Evolutionary conservation across 2,113 vertebrate genomes (phyloP).

Genomic region (Brachyhypopomus occidentalis): DNA sequence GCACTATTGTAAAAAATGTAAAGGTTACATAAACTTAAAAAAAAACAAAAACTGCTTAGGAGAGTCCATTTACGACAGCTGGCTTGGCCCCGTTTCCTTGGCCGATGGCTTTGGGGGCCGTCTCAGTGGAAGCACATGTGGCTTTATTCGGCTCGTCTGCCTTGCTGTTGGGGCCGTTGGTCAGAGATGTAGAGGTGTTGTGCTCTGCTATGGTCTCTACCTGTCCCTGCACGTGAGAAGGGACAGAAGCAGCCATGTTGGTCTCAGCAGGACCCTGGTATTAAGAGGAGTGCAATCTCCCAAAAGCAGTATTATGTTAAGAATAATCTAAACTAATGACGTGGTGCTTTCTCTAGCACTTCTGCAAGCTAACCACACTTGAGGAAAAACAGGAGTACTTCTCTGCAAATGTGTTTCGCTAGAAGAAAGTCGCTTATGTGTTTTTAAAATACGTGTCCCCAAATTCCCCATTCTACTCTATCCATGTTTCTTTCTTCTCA

Average conservation of each 20-base stretch:
- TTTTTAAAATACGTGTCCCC: no score
- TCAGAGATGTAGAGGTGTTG: slow-evolving; percentile 77
- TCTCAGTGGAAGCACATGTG: slow-evolving; percentile 78
- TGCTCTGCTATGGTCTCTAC: slow-evolving; percentile 90
- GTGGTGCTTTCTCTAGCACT: no score
- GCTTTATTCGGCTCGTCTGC: slow-evolving; percentile 77
- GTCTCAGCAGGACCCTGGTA: background rate
- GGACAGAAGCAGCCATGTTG: background rate
- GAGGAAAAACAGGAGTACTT: no score
- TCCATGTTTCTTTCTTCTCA: no score
- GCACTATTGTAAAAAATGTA: slow-evolving; percentile 88
- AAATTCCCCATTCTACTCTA: no score
- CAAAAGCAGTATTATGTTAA: no score
- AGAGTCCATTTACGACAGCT: slow-evolving; percentile 91
- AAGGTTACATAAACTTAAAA: slow-evolving; percentile 63
- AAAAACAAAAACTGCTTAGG: slow-evolving; percentile 80
- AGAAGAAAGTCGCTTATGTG: no score
- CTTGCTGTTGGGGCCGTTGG: slow-evolving; percentile 82
- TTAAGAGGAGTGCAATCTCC: no score
- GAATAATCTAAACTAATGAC: no score
- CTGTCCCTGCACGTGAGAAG: slow-evolving; percentile 68
- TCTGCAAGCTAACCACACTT: no score
- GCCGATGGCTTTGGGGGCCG: slow-evolving; percentile 71
- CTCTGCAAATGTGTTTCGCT: no score
- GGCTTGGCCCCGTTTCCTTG: slow-evolving; percentile 79